Base-by-base conservation (phyloP, 2,888 invertebrate genomes). In the Helicoverpa assulta region DNA sequence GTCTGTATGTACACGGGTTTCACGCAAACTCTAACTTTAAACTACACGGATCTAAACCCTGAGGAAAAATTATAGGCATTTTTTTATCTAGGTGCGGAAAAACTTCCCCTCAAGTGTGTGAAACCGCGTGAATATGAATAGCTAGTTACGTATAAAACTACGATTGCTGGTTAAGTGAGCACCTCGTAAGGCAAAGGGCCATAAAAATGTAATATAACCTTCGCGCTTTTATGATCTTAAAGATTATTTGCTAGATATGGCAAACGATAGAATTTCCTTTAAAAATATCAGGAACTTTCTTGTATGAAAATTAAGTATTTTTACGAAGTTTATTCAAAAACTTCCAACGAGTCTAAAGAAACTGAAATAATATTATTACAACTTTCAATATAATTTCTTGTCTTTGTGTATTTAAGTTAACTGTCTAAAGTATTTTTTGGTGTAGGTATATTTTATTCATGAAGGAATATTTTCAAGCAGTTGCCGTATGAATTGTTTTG, bases 161-260 rank as follows among this genome's bases (percentile, higher is more conserved):
- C 43, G 16, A 77, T 63, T 59, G 55, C 54, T 10, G 52, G 29
- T 63, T 50, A 8, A 47, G 53, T 53, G 37, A 53, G 4, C 53
- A 57, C 52, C 16, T 19, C 12, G 10, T 14, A 37, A 62, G 26
- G 57, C 5, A 71, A 63, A 47, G 47, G 55, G 55, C n/a, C n/a
- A 77, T 77, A 63, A 73, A 59, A 19, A 26, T n/a, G 62, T 37
- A 37, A 37, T 12, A 50, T 21, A 16, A 1, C 12, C 43, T 18
- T 43, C 5, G 10, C 21, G 12, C n/a, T 18, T 19, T 57, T 53
- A 47, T 52, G 19, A 21, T 50, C 70, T 1, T 12, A 29, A 26
- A 1, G 53, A 37, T 55, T 40, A 50, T 62, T 70, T 57, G 57
- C 62, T 10, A 58, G 52, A 21, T 60, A 16, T 56, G 1, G 12